Percentiles rank a stretch among this genome's conserved stretches.
Evolutionary conservation across 2,888 invertebrate genomes (phyloP).

Genomic region (Alloscopus bannaensis): DNA sequence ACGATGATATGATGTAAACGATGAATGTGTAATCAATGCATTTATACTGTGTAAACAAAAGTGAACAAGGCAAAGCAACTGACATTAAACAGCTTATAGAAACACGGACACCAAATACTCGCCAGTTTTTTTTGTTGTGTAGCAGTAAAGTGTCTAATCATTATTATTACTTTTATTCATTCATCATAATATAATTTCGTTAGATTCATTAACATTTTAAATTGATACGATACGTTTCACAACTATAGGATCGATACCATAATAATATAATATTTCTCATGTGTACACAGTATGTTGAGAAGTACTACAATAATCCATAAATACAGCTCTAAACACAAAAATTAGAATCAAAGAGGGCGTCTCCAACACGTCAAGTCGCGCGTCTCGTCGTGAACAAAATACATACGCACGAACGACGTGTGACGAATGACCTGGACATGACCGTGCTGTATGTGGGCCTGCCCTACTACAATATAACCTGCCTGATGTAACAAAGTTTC

Average conservation of each 20-base stretch:
- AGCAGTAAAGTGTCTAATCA: conserved; percentile 31
- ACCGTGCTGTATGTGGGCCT: not conserved
- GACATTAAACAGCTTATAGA: conserved; percentile 51
- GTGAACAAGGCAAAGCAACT: conserved; percentile 49
- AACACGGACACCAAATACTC: conserved; percentile 13
- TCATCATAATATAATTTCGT: conserved; percentile 46
- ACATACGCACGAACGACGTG: no score
- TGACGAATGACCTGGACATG: no score
- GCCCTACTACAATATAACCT: not conserved
- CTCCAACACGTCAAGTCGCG: not conserved
- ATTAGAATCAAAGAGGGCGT: not conserved
- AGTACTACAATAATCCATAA: conserved; percentile 30
- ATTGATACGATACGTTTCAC: conserved; percentile 25
- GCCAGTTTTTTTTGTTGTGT: no score
- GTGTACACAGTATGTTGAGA: no score
- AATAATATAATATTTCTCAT: conserved; percentile 15
- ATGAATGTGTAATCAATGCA: conserved; percentile 62
- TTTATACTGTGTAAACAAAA: conserved; percentile 45
- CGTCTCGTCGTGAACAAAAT: not conserved
- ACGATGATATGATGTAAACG: no score
- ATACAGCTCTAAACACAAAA: conserved; percentile 26
- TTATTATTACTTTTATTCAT: conserved; percentile 23
- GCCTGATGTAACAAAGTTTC: not conserved
- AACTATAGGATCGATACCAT: conserved; percentile 21
- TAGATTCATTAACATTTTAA: conserved; percentile 31